phyloP scores from a whole-genome alignment of 2,888 invertebrate species.

The Drosophila quinaria region DNA sequence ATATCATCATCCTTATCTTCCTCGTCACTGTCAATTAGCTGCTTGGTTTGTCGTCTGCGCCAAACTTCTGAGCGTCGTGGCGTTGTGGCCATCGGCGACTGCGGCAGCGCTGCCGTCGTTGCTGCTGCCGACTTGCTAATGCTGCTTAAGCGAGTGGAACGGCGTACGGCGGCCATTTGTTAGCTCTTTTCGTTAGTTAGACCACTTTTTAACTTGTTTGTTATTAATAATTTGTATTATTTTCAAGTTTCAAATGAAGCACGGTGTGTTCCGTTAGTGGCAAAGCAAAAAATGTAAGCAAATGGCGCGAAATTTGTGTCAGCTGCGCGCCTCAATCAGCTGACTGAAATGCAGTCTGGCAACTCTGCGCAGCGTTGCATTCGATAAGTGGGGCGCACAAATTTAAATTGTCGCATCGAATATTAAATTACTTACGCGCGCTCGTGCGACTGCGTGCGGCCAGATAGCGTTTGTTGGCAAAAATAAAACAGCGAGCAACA shows the following conservation, averaged over 20 bases:
- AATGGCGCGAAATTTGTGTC: slow-evolving; percentile 62
- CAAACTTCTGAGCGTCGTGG: slow-evolving; percentile 70
- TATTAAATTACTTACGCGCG: slow-evolving; percentile 77
- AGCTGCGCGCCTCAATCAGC: slow-evolving; percentile 56
- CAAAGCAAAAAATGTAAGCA: slow-evolving; percentile 44
- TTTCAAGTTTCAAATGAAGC: neutral
- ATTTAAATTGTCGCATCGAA: slow-evolving; percentile 56
- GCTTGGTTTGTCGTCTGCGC: slow-evolving; percentile 69
- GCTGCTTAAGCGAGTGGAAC: slow-evolving; percentile 83
- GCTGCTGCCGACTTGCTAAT: slow-evolving; percentile 59
- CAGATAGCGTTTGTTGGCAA: slow-evolving; percentile 54
- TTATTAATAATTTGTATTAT: slow-evolving; percentile 9
- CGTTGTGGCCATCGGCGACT: slow-evolving; percentile 51
- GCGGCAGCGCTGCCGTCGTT: slow-evolving; percentile 53
- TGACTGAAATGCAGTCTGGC: slow-evolving; percentile 59
- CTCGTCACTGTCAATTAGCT: slow-evolving; percentile 55
- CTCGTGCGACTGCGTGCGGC: slow-evolving; percentile 55
- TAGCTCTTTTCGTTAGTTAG: slow-evolving; percentile 16
- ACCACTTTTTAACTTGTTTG: slow-evolving; percentile 14
- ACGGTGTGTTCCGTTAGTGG: slow-evolving; percentile 15
- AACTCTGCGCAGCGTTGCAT: slow-evolving; percentile 50
- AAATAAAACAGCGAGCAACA: slow-evolving; percentile 62
- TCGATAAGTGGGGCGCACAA: slow-evolving; percentile 34
- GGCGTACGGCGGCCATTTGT: slow-evolving; percentile 82
- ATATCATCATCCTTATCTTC: slow-evolving; percentile 71